Conservation (phyloP, 2,113 vertebrate genomes). For the Paratilapia polleni region DNA sequence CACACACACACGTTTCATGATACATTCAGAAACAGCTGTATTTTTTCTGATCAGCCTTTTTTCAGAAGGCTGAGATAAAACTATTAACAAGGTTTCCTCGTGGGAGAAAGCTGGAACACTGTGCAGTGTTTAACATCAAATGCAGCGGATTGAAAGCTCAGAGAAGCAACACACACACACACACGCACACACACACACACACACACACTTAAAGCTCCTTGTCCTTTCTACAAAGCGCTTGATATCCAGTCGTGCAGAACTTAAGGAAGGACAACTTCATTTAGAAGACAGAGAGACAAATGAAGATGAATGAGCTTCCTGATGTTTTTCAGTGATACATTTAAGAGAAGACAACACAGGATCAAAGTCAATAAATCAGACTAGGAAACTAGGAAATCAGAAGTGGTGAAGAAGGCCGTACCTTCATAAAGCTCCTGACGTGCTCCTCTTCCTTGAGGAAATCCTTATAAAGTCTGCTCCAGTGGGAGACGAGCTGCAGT, state of each 20-base stretch:
- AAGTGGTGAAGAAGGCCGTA: conserved; percentile 51
- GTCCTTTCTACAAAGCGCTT: conserved; percentile 2
- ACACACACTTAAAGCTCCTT: not conserved
- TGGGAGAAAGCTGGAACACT: not conserved
- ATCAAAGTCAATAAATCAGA: conserved; percentile 22
- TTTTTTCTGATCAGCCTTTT: not conserved
- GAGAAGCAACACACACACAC: not conserved
- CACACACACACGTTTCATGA: not conserved
- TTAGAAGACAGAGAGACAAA: conserved; percentile 11
- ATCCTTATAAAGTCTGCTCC: conserved; percentile 95
- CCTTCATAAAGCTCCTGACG: conserved; percentile 96
- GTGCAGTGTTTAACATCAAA: not conserved
- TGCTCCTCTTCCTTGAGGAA: conserved; percentile 96
- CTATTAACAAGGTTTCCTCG: not conserved
- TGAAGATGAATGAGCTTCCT: conserved; percentile 22
- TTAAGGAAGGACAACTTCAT: not conserved
- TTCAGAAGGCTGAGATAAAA: conserved; percentile 29
- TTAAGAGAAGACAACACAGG: not conserved
- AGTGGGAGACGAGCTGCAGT: conserved; percentile 94
- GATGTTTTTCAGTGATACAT: not conserved
- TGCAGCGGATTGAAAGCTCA: not conserved
- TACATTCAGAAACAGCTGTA: not conserved
- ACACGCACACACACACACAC: not conserved
- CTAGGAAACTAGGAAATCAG: not conserved
- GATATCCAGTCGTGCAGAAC: conserved; percentile 11